Evolutionary conservation across 2,113 vertebrate species (phyloP).

Genomic region (Myrmophylax atrothorax): DNA sequence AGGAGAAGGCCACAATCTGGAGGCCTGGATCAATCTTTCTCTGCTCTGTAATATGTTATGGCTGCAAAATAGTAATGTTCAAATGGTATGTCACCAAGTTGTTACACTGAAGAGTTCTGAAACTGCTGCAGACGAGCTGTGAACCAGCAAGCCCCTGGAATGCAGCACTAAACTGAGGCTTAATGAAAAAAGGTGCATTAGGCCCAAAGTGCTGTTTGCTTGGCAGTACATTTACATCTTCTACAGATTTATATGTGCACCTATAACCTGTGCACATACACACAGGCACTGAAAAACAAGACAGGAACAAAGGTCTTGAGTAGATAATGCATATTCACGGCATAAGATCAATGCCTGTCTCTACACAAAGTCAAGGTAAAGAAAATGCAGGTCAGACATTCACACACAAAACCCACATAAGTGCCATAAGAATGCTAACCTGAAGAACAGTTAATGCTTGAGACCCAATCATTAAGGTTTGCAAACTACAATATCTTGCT

Average conservation of each 20-base stretch:
- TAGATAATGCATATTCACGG: neutral
- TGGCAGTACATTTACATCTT: neutral
- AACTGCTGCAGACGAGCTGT: neutral
- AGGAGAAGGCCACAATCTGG: neutral
- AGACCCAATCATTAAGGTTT: neutral
- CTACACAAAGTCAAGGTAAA: neutral
- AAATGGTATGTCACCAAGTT: neutral
- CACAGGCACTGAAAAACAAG: neutral
- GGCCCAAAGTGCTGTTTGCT: neutral
- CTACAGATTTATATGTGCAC: neutral
- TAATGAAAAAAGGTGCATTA: neutral
- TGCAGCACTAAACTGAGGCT: neutral
- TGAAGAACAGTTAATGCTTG: neutral
- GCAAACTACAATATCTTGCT: neutral
- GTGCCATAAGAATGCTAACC: neutral
- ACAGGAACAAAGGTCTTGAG: neutral
- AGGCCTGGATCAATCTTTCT: neutral
- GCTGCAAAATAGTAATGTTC: neutral
- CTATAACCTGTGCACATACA: neutral
- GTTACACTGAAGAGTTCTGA: neutral
- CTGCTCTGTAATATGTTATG: neutral
- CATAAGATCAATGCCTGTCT: neutral
- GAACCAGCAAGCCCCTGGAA: neutral
- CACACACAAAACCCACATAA: neutral
- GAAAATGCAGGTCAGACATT: neutral